Conservation (phyloP, 2,113 vertebrate genomes). For the Tragelaphus buxtoni region DNA sequence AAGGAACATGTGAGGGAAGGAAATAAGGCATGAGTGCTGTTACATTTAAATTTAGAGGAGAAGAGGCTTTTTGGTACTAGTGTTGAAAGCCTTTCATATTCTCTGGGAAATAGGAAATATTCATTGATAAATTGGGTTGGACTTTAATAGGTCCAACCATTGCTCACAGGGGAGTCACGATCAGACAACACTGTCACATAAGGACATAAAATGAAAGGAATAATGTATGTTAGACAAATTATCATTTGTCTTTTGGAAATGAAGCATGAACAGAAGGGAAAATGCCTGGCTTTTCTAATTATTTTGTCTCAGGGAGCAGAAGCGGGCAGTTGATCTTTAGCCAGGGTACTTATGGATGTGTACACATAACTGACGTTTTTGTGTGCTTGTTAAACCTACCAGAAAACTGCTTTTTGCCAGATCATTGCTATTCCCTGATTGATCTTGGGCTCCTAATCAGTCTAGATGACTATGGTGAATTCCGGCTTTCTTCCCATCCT, state of each 20-base stretch:
- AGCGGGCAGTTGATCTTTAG: conserved; percentile 23
- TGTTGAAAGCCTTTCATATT: background rate
- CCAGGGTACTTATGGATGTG: conserved; percentile 8
- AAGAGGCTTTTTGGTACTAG: background rate
- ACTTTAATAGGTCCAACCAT: conserved; percentile 17
- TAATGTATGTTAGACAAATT: conserved; percentile 43
- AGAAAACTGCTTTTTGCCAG: conserved; percentile 32
- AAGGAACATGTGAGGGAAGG: background rate
- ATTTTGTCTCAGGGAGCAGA: conserved; percentile 50
- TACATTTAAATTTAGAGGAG: background rate
- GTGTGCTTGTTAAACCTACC: conserved; percentile 33
- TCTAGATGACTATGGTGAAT: background rate
- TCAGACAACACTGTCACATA: background rate
- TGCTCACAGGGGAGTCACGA: background rate
- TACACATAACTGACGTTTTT: background rate
- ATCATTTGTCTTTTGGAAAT: conserved; percentile 49
- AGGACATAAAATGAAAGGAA: conserved; percentile 15
- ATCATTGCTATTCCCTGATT: background rate
- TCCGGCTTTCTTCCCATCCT: background rate
- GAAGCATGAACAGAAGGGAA: conserved; percentile 35
- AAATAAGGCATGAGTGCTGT: background rate
- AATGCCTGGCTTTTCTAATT: conserved; percentile 52
- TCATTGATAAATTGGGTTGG: conserved; percentile 22
- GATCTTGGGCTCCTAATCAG: background rate
- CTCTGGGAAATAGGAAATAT: conserved; percentile 14